Percentiles rank a stretch among this genome's conserved stretches.
These are phyloP conservation scores for Rhinella marina DNA, from an alignment of 2,797 vertebrate species.

Conservation along the genomic window DNA sequence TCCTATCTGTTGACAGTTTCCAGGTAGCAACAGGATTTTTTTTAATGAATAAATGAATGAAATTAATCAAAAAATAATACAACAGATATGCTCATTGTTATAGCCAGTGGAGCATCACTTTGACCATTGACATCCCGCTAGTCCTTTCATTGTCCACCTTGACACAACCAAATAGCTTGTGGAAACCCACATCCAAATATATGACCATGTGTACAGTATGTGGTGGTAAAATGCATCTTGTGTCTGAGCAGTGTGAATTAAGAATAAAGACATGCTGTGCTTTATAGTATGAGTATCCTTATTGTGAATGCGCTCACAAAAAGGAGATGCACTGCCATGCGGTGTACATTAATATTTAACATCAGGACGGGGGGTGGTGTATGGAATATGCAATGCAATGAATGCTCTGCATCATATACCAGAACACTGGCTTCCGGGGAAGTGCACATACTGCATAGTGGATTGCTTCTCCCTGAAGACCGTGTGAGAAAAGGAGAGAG, in stretches of 20 bases:
- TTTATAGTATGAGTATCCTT: not conserved
- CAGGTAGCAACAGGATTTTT: not conserved
- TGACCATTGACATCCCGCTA: not conserved
- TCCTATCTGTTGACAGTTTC: not conserved
- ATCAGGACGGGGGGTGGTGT: not conserved
- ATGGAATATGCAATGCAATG: constrained; percentile 9
- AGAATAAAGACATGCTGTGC: not conserved
- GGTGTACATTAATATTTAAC: constrained; percentile 36
- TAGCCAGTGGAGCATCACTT: no score
- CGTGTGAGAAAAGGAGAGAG: not conserved
- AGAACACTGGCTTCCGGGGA: not conserved
- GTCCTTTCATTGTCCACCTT: not conserved
- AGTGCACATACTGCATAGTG: constrained; percentile 5
- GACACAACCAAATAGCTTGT: not conserved
- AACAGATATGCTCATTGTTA: not conserved
- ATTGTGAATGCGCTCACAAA: constrained; percentile 8
- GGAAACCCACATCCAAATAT: not conserved
- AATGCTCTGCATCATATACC: constrained; percentile 24
- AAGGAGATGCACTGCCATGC: not conserved
- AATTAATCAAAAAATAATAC: not conserved
- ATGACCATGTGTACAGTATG: not conserved
- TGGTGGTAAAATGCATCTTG: not conserved
- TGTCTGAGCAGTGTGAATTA: not conserved
- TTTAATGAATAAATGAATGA: not conserved
- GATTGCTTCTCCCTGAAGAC: not conserved